Conservation (phyloP, 2,797 vertebrate genomes). For the Poecilia velifera region DNA sequence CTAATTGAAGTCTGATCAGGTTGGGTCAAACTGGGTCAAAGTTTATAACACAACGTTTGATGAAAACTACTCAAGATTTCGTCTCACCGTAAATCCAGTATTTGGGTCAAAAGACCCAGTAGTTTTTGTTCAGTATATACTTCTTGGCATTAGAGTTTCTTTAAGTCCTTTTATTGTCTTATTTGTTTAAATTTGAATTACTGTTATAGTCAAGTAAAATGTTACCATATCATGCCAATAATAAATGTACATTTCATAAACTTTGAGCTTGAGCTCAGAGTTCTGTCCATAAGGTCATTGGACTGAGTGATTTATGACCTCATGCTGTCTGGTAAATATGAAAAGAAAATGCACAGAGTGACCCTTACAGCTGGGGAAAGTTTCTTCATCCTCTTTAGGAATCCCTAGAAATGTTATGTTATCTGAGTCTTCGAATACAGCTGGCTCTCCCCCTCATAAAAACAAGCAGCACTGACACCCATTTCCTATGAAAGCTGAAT, state of each 20-base stretch:
- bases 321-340: not conserved
- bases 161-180: not conserved
- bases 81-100: not conserved
- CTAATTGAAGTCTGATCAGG: not conserved
- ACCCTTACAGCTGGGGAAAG: not conserved
- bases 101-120: not conserved
- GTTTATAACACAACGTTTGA: not conserved
- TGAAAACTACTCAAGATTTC: not conserved
- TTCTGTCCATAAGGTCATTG: not conserved
- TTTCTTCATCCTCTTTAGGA: constrained; percentile 28
- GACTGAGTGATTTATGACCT: not conserved
- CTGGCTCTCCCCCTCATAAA: constrained; percentile 50
- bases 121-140: not conserved
- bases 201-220: not conserved
- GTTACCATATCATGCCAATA: not conserved
- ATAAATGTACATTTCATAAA: not conserved
- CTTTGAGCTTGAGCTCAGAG: not conserved
- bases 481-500: constrained; percentile 40
- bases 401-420: constrained; percentile 36
- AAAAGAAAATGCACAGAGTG: not conserved
- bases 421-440: constrained; percentile 45
- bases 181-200: not conserved
- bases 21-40: not conserved
- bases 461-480: constrained; percentile 44
- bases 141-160: not conserved